These are phyloP conservation scores for Sarcophaga variegata DNA, from an alignment of 2,888 invertebrate genomes.

Conservation along the genomic window DNA sequence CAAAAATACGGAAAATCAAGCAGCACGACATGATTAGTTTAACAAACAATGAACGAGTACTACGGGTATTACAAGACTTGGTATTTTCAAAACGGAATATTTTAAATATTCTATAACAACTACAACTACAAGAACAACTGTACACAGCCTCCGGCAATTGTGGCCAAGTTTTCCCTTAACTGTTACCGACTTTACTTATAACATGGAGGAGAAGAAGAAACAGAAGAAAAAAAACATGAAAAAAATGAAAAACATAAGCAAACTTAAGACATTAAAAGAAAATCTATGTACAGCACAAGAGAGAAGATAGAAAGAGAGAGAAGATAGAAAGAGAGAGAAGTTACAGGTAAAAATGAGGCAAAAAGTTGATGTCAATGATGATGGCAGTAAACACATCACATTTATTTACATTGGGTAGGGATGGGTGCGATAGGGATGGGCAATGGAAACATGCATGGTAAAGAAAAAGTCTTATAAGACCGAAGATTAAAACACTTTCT, in stretches of 20 bases:
- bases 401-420: constrained; percentile 37
- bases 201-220: background rate
- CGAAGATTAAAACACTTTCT: constrained; percentile 57
- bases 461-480: constrained; percentile 1
- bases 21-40: background rate
- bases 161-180: constrained; percentile 52
- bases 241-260: background rate
- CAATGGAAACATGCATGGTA: background rate
- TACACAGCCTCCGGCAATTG: constrained; percentile 18
- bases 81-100: background rate
- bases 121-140: background rate
- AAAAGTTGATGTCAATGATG: constrained; percentile 40
- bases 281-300: constrained; percentile 26
- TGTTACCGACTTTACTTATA: constrained; percentile 30
- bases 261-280: constrained; percentile 61
- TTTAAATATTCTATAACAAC: no score
- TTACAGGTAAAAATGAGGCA: constrained; percentile 24
- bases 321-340: background rate
- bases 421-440: background rate
- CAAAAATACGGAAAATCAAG: background rate
- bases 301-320: background rate
- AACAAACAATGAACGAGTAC: background rate
- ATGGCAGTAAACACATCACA: constrained; percentile 53
- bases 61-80: background rate
- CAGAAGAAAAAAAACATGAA: no score